These are phyloP conservation scores for Melanerpes formicivorus DNA, from an alignment of 2,113 vertebrate genomes.

Conservation along the genomic window DNA sequence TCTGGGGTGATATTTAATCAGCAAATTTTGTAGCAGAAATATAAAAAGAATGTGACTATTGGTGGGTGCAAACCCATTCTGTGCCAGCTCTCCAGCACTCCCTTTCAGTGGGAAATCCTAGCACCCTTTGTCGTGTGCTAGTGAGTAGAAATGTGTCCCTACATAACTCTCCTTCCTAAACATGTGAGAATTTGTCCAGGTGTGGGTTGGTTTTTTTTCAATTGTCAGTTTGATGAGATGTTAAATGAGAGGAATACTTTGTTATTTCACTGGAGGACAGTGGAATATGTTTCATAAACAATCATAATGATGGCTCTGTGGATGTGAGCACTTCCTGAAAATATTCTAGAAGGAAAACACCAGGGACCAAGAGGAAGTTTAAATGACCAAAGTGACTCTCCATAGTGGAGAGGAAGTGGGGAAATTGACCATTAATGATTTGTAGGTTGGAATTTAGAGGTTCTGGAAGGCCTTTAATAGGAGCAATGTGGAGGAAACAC, in stretches of 20 bases:
- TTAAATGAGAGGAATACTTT: not conserved
- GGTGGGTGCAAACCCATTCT: not conserved
- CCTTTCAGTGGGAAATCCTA: not conserved
- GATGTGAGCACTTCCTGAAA: not conserved
- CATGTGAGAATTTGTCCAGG: not conserved
- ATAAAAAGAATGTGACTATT: not conserved
- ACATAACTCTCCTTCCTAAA: not conserved
- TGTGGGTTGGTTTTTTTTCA: too few relatives aligned
- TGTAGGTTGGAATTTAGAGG: not conserved
- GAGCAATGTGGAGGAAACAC: not conserved
- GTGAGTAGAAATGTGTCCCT: not conserved
- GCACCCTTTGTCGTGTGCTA: accelerated
- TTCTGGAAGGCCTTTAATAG: not conserved
- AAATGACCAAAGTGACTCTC: not conserved
- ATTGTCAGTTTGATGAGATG: not conserved
- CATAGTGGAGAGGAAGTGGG: not conserved
- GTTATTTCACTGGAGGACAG: not conserved
- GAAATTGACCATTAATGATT: not conserved
- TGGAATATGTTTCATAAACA: not conserved
- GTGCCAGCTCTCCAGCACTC: not conserved
- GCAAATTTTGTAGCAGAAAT: not conserved
- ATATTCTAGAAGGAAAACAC: not conserved
- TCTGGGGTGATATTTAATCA: not conserved
- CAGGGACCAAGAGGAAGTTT: not conserved
- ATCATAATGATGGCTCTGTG: not conserved